Percentiles rank a stretch among this genome's conserved stretches.
Evolutionary conservation across 1,140 invertebrate genomes (phyloP).

Genomic region (Pachyrhynchus sulphureomaculatus): DNA sequence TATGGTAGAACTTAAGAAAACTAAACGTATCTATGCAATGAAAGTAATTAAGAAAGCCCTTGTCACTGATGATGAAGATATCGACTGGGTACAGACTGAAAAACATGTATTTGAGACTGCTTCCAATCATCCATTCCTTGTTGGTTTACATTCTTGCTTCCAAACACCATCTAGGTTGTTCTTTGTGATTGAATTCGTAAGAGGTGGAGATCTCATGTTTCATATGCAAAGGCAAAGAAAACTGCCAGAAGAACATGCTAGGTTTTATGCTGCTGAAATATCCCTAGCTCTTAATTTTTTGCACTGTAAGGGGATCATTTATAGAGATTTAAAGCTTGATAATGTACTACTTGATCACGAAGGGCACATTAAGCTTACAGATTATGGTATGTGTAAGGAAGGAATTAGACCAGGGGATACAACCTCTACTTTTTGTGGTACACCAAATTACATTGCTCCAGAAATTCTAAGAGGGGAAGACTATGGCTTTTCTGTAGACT

Average conservation of each 20-base stretch:
- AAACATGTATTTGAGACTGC: slow-evolving; percentile 99
- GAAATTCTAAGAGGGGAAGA: slow-evolving; percentile 97
- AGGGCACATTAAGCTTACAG: slow-evolving; percentile 88
- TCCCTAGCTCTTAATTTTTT: slow-evolving; percentile 96
- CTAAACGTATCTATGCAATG: slow-evolving; percentile 98
- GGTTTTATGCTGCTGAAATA: slow-evolving; percentile 98
- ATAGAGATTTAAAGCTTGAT: slow-evolving; percentile 94
- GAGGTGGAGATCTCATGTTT: slow-evolving; percentile 99
- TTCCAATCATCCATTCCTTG: slow-evolving; percentile 99
- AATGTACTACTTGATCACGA: slow-evolving; percentile 98
- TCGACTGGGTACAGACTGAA: slow-evolving; percentile 99
- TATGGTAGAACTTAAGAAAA: slow-evolving; percentile 96
- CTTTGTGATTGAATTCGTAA: slow-evolving; percentile 99
- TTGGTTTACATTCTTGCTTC: slow-evolving; percentile 99
- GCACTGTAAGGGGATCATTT: slow-evolving; percentile 97
- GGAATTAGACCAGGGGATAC: slow-evolving; percentile 87
- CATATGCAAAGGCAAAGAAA: slow-evolving; percentile 98
- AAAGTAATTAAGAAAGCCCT: slow-evolving; percentile 99
- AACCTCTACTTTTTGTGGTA: slow-evolving; percentile 96
- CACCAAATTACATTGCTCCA: slow-evolving; percentile 99
- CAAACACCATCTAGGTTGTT: slow-evolving; percentile 93
- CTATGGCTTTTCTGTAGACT: slow-evolving; percentile 93
- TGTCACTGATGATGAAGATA: slow-evolving; percentile 98
- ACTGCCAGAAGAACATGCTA: slow-evolving; percentile 78
- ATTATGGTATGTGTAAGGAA: slow-evolving; percentile 94